Base-by-base conservation (phyloP, 1,140 invertebrate species). In the Camponotus floridanus region DNA sequence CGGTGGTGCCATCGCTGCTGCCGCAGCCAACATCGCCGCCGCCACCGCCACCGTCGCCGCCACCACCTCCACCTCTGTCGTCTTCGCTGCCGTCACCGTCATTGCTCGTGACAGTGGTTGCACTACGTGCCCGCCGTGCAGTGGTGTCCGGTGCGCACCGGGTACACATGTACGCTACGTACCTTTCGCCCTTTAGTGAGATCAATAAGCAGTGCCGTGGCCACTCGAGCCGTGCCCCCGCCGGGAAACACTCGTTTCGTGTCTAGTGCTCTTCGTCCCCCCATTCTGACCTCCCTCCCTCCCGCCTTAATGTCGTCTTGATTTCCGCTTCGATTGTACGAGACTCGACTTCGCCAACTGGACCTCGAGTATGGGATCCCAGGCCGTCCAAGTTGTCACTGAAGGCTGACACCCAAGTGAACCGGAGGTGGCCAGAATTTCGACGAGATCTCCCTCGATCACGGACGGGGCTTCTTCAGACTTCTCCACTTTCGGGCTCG, bases 131-230 rank as follows among this genome's bases (percentile, higher is more conserved):
- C 18, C 64, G 45, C 39, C 81, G 86, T 90, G 86, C 86, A 85
- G 83, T 89, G 86, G 76, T 85, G 87, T 90, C 83, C 86, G 87
- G 90, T 88, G 92, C 91, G 86, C 90, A 90, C 87, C 84, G 83
- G 67, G 86, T 90, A 80, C 92, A 91, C 88, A 93, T 91, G 89
- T 92, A 92, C 91, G 89, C 91, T 87, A 88, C 86, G 90, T 92
- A 92, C 85, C 92, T 91, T 92, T 92, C 84, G 92, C 79, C 79
- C 68, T 83, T 83, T 92, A 89, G 92, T 91, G 92, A 92, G 92
- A 93, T 93, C 92, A 92, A 93, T 93, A 93, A 93, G 92, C 92
- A 93, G 92, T 92, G 90, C 90, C 91, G 92, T 92, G 87, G 55
- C 88, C 88, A 89, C 91, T 91, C 91, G 74, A 91, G 78, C 76